A percentile compares a stretch with the other conserved stretches of the same genome.
Evolutionary conservation across 1,140 invertebrate genomes (phyloP).

Genomic region (Aphaenogaster ashmeadi): DNA sequence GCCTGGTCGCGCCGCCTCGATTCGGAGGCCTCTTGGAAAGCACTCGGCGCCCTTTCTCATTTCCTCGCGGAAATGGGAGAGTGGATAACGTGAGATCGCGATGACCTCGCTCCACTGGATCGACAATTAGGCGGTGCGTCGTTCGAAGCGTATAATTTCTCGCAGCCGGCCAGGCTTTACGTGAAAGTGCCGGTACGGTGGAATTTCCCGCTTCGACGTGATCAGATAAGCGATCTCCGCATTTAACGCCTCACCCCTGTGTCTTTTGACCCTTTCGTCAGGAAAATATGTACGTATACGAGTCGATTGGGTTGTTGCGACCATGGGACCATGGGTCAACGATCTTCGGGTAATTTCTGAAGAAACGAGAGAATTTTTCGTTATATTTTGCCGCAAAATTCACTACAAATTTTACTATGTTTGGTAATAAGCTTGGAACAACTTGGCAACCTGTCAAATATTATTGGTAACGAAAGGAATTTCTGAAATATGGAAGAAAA

Average conservation of each 20-base stretch:
- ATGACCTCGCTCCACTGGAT: conserved; percentile 54
- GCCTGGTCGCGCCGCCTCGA: not conserved
- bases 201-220: conserved; percentile 22
- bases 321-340: not conserved
- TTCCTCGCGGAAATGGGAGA: conserved; percentile 66
- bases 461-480: no score
- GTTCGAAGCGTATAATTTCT: conserved; percentile 74
- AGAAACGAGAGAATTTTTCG: no score
- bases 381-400: no score
- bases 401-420: no score
- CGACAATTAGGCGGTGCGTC: conserved; percentile 70
- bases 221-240: not conserved
- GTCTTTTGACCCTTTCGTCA: not conserved
- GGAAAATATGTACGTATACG: not conserved
- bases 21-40: conserved; percentile 44
- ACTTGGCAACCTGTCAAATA: no score
- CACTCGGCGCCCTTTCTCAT: conserved; percentile 41
- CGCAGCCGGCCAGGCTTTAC: conserved; percentile 30
- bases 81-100: conserved; percentile 67
- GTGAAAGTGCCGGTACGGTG: not conserved
- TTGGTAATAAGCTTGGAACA: no score
- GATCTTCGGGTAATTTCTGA: not conserved
- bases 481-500: no score
- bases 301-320: not conserved
- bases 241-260: not conserved